A percentile compares a stretch with the other conserved stretches of the same genome.
phyloP scores from a whole-genome alignment of 2,888 invertebrate species.

The Chrysolina americana region DNA sequence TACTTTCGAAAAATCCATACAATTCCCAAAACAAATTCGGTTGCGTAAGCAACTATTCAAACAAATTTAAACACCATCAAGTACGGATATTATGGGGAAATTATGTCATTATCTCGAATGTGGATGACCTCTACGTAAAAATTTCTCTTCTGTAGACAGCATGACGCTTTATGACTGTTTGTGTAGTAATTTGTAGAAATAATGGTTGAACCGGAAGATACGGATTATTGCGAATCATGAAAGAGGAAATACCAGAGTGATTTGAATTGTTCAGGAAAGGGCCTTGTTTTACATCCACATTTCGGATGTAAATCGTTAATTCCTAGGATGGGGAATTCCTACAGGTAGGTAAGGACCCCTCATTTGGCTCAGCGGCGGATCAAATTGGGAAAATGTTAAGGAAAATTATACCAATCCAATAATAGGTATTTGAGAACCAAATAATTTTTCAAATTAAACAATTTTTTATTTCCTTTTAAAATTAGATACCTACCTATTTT shows the following conservation, averaged over 20 bases:
- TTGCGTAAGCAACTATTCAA: conserved; percentile 46
- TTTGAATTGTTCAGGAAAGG: not conserved
- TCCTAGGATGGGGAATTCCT: conserved; percentile 7
- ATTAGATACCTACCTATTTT: too few relatives aligned
- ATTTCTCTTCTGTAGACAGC: conserved; percentile 60
- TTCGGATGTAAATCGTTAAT: conserved; percentile 20
- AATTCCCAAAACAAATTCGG: conserved; percentile 19
- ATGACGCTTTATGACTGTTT: conserved; percentile 51
- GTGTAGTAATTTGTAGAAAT: conserved; percentile 30
- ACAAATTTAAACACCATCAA: conserved; percentile 51
- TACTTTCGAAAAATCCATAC: conserved; percentile 4
- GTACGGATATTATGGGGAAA: conserved; percentile 54
- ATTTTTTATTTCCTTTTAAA: too few relatives aligned
- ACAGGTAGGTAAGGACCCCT: not conserved
- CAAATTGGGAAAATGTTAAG: not conserved
- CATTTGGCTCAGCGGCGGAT: not conserved
- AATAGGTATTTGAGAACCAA: not conserved
- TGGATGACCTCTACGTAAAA: conserved; percentile 58
- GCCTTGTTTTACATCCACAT: conserved; percentile 3
- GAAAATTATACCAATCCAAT: not conserved
- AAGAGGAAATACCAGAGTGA: conserved; percentile 37
- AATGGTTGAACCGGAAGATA: conserved; percentile 41
- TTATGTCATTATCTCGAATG: conserved; percentile 58
- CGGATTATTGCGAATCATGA: conserved; percentile 36
- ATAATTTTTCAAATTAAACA: too few relatives aligned